phyloP scores from a whole-genome alignment of 2,797 vertebrate species.

The Halcyon badia region DNA sequence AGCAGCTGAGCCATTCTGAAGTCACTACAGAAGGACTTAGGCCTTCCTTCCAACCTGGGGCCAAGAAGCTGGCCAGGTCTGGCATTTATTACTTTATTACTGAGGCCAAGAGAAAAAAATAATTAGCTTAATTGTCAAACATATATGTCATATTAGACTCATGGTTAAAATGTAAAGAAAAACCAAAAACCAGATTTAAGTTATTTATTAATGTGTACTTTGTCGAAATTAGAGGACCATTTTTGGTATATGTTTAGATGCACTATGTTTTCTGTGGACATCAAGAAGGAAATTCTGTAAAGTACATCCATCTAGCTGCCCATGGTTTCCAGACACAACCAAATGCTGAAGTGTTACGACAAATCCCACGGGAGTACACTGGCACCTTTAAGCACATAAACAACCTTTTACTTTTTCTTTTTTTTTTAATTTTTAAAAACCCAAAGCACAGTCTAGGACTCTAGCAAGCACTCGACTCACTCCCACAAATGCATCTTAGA shows the following conservation, averaged over 20 bases:
- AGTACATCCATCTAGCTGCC: neutral
- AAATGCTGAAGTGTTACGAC: neutral
- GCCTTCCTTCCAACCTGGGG: neutral
- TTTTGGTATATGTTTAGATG: accelerated
- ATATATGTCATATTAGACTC: no score
- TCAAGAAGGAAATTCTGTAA: neutral
- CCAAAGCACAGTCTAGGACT: neutral
- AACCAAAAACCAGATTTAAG: neutral
- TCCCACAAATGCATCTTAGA: neutral
- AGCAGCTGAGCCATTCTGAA: neutral
- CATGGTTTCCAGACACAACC: neutral
- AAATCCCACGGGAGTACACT: neutral
- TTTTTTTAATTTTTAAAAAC: neutral
- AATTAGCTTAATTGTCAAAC: neutral
- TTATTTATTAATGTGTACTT: neutral
- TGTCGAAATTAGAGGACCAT: neutral
- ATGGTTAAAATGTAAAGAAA: neutral
- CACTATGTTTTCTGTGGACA: neutral
- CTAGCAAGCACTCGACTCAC: neutral
- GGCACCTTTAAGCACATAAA: neutral
- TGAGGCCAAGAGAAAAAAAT: neutral
- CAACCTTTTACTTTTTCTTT: accelerated
- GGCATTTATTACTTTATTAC: neutral
- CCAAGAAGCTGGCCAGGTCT: neutral
- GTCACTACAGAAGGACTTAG: neutral